A percentile compares a stretch with the other conserved stretches of the same genome.
Conservation (phyloP, 2,797 vertebrate genomes). For the Ibycter americanus region DNA sequence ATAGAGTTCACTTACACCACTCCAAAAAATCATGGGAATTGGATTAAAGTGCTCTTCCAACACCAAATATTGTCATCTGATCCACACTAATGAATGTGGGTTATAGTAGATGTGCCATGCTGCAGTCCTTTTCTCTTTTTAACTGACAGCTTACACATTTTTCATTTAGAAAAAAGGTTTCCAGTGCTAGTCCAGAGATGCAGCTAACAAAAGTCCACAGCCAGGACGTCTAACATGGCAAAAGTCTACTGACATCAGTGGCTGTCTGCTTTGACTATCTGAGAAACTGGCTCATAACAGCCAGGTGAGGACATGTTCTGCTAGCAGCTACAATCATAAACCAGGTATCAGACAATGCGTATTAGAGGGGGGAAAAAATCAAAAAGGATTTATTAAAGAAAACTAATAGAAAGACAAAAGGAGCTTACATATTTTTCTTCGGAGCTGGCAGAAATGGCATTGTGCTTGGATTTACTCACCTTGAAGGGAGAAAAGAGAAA, state of each 20-base stretch:
- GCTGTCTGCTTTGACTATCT: neutral
- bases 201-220: neutral
- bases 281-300: neutral
- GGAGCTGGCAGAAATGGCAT: conserved; percentile 56
- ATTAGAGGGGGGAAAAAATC: neutral
- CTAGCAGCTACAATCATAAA: neutral
- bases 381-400: neutral
- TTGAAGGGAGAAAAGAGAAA: conserved; percentile 40
- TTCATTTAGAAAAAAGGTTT: neutral
- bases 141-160: neutral
- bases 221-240: neutral
- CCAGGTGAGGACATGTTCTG: neutral
- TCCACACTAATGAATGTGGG: neutral
- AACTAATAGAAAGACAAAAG: neutral
- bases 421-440: conserved; percentile 74
- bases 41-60: neutral
- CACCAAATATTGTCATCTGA: neutral
- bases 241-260: neutral
- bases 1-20: neutral
- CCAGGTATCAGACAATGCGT: neutral
- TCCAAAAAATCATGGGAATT: neutral
- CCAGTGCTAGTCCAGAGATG: neutral
- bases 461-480: conserved; percentile 59
- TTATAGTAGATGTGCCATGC: neutral
- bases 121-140: neutral